Evolutionary conservation across 2,113 vertebrate species (phyloP).

Genomic region (Prolemur simus): DNA sequence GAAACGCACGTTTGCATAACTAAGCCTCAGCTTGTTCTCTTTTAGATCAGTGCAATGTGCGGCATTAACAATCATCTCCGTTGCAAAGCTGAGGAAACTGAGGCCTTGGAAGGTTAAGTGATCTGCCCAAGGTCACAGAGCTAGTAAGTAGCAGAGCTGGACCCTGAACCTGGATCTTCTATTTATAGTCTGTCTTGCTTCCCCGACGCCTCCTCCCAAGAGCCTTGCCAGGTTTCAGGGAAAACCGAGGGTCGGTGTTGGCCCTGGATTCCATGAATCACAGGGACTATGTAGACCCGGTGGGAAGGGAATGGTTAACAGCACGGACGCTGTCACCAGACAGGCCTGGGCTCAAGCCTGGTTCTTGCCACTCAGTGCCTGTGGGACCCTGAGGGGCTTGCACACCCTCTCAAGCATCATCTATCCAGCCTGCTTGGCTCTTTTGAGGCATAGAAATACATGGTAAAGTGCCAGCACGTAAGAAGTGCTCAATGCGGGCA

Average conservation of each 20-base stretch:
- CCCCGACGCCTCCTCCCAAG: neutral
- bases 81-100: neutral
- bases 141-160: neutral
- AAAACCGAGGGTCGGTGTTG: neutral
- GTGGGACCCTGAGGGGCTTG: neutral
- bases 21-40: neutral
- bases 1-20: neutral
- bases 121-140: neutral
- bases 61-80: neutral
- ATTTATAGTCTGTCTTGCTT: neutral
- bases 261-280: neutral
- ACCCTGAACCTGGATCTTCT: neutral
- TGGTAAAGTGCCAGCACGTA: fast-evolving
- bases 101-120: neutral
- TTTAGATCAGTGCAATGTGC: neutral
- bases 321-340: neutral
- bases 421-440: neutral
- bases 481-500: neutral
- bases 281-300: neutral
- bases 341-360: neutral
- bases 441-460: neutral
- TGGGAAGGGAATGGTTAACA: neutral
- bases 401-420: too few relatives aligned
- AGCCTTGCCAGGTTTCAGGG: neutral
- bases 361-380: neutral